Evolutionary conservation across 2,888 invertebrate genomes (phyloP).

Genomic region (Aplocera efformata): DNA sequence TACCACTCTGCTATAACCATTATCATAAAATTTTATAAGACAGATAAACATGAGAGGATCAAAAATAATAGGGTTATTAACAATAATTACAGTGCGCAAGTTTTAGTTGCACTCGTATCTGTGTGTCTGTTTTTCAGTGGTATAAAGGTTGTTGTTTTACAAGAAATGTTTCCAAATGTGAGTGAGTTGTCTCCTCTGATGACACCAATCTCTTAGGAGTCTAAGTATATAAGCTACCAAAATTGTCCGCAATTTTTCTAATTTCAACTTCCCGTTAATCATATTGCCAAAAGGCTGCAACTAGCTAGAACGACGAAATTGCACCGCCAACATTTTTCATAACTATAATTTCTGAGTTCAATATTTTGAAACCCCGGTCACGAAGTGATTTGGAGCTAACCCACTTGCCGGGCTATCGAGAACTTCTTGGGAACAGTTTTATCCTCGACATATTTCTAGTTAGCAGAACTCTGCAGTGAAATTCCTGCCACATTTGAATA

Average conservation of each 20-base stretch:
- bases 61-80: too few species aligned
- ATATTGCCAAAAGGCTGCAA: constrained; percentile 1
- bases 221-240: too few species aligned
- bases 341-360: background rate
- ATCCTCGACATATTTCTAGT: constrained; percentile 1
- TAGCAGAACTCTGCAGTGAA: constrained; percentile 2
- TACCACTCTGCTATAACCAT: too few species aligned
- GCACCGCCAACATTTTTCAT: background rate
- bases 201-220: too few species aligned
- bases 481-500: constrained; percentile 14
- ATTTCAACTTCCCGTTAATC: constrained; percentile 2
- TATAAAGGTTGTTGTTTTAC: too few species aligned
- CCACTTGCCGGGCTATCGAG: constrained; percentile 6
- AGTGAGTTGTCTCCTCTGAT: too few species aligned
- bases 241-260: background rate
- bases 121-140: too few species aligned
- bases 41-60: too few species aligned
- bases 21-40: too few species aligned
- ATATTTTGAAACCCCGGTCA: constrained; percentile 9
- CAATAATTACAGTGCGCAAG: too few species aligned
- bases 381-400: constrained; percentile 10
- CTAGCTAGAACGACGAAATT: background rate
- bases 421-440: constrained; percentile 5
- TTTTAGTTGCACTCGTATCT: too few species aligned
- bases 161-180: too few species aligned